phyloP scores from a whole-genome alignment of 2,888 invertebrate genomes.

The Amiota mariae region DNA sequence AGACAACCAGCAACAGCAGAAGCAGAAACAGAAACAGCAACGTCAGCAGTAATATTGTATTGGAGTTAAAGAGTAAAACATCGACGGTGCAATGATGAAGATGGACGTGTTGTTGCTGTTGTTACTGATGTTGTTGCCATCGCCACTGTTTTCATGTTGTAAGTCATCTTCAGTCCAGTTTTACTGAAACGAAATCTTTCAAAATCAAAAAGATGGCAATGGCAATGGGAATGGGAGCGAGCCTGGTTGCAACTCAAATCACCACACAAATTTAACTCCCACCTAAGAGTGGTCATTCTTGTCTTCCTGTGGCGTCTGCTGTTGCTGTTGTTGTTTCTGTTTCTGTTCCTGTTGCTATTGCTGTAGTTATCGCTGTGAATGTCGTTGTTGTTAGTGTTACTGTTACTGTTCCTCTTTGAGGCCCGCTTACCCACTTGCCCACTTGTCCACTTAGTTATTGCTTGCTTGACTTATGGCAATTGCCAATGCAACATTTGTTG shows the following conservation, averaged over 20 bases:
- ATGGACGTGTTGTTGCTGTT: conserved; percentile 69
- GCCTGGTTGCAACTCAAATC: no score
- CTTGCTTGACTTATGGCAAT: conserved; percentile 61
- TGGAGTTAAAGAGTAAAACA: conserved; percentile 23
- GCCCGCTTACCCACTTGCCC: not conserved
- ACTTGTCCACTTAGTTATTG: conserved; percentile 17
- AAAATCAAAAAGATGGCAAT: no score
- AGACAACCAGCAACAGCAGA: conserved; percentile 44
- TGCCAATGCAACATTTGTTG: conserved; percentile 68
- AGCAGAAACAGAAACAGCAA: conserved; percentile 50
- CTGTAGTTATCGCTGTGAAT: not conserved
- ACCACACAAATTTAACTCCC: not conserved
- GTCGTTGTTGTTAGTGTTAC: not conserved
- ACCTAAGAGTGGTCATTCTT: not conserved
- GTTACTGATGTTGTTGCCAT: conserved; percentile 56
- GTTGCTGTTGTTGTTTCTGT: conserved; percentile 51
- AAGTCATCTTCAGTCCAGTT: no score
- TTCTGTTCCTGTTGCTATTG: conserved; percentile 12
- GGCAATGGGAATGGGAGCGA: no score
- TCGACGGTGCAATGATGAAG: conserved; percentile 58
- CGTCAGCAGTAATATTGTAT: conserved; percentile 28
- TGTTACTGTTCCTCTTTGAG: no score
- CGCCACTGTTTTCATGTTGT: no score
- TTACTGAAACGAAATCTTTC: no score
- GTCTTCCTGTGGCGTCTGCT: conserved; percentile 61